Percentiles rank a stretch among this genome's conserved stretches.
Conservation (phyloP, 2,888 invertebrate genomes). For the Drosophila colorata region DNA sequence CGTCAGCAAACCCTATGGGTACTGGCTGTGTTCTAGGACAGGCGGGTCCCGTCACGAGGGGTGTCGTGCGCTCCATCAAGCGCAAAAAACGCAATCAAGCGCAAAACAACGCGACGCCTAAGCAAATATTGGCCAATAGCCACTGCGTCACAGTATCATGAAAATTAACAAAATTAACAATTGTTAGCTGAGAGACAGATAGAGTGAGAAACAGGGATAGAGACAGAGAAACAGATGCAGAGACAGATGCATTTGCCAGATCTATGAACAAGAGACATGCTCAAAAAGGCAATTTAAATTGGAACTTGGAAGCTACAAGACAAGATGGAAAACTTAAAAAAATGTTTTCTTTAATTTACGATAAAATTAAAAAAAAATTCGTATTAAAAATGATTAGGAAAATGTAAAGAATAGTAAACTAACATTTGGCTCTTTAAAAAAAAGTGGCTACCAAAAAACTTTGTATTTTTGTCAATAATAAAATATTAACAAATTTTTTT, state of each 20-base stretch:
- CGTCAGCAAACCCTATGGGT: constrained; percentile 41
- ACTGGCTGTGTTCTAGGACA: neutral
- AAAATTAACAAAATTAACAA: constrained; percentile 55
- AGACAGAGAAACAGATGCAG: neutral
- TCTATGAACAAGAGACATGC: neutral
- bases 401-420: too few relatives aligned
- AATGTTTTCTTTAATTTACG: too few relatives aligned
- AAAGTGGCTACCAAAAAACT: too few relatives aligned
- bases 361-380: too few relatives aligned
- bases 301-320: too few relatives aligned
- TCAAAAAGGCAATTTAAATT: neutral
- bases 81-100: constrained; percentile 59
- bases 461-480: too few relatives aligned
- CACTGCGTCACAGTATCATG: constrained; percentile 45
- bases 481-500: too few relatives aligned
- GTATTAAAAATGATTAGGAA: too few relatives aligned
- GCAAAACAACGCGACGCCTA: constrained; percentile 53
- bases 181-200: constrained; percentile 1
- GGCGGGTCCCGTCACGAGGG: constrained; percentile 1
- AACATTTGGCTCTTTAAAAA: too few relatives aligned
- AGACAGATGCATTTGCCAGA: neutral
- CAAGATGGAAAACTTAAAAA: too few relatives aligned
- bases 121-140: constrained; percentile 51
- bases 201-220: neutral
- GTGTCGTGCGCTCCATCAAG: constrained; percentile 35